phyloP scores from a whole-genome alignment of 2,797 vertebrate genomes.

The Caiman crocodilus region DNA sequence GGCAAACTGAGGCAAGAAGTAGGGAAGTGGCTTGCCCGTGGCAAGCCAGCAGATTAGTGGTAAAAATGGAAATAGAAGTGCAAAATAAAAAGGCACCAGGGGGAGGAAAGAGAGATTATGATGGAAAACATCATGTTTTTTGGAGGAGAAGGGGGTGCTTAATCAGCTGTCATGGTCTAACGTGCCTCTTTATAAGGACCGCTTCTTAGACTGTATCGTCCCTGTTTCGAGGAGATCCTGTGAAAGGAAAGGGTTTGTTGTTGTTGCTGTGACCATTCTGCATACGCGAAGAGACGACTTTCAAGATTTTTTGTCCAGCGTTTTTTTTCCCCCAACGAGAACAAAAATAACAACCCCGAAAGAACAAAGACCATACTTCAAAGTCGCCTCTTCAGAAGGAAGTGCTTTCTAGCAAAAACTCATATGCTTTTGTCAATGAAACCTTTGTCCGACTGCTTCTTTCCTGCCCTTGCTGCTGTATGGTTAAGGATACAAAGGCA shows the following conservation, averaged over 20 bases:
- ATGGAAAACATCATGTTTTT: too few species aligned
- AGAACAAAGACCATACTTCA: slow-evolving; percentile 83
- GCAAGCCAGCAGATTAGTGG: neutral
- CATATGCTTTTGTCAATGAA: slow-evolving; percentile 77
- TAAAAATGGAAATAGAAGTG: neutral
- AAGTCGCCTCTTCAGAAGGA: slow-evolving; percentile 78
- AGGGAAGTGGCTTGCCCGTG: neutral
- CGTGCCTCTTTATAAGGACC: neutral
- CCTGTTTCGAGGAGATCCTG: slow-evolving; percentile 34
- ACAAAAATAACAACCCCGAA: slow-evolving; percentile 68
- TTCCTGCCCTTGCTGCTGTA: slow-evolving; percentile 70
- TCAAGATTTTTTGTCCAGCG: slow-evolving; percentile 64
- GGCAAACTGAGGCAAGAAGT: slow-evolving; percentile 8
- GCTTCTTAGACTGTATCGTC: slow-evolving; percentile 34
- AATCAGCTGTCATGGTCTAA: neutral
- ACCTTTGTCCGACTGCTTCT: slow-evolving; percentile 77
- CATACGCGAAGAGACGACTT: slow-evolving; percentile 47
- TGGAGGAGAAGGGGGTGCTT: too few species aligned
- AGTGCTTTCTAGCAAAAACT: slow-evolving; percentile 82
- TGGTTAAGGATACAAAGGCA: slow-evolving; percentile 63
- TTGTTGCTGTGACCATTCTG: slow-evolving; percentile 55
- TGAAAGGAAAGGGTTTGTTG: slow-evolving; percentile 47
- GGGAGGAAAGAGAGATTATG: neutral
- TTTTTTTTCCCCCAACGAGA: slow-evolving; percentile 37
- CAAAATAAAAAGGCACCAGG: neutral